Evolutionary conservation across 2,888 invertebrate genomes (phyloP).

Genomic region (Lasioglossum zephyrum): DNA sequence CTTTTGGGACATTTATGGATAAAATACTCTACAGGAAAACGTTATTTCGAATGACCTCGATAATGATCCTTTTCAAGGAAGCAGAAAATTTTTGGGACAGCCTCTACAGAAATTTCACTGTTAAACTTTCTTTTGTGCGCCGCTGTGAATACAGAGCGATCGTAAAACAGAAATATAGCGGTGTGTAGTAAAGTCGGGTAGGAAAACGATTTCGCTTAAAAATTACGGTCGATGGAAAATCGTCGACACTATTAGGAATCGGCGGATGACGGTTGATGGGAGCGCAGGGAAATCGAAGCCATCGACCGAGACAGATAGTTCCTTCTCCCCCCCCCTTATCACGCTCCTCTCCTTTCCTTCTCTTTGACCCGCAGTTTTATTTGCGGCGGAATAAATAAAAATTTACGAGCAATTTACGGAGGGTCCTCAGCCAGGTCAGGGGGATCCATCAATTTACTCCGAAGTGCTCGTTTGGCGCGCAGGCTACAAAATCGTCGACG

Average conservation of each 20-base stretch:
- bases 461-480: constrained; percentile 83
- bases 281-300: constrained; percentile 49
- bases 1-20: too few species aligned
- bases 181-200: constrained; percentile 13
- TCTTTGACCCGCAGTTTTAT: constrained; percentile 67
- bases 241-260: constrained; percentile 65
- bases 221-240: constrained; percentile 66
- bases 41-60: too few species aligned
- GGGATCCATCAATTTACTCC: constrained; percentile 81
- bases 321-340: constrained; percentile 2
- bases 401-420: constrained; percentile 81
- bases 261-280: constrained; percentile 49
- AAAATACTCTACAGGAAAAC: too few species aligned
- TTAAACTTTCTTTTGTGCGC: neutral
- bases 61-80: too few species aligned
- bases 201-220: constrained; percentile 32
- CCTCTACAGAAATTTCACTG: neutral
- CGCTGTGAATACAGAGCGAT: constrained; percentile 37
- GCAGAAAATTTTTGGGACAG: too few species aligned
- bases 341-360: constrained; percentile 11
- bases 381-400: constrained; percentile 78
- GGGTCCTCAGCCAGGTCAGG: constrained; percentile 74
- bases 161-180: constrained; percentile 44
- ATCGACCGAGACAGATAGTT: constrained; percentile 16
- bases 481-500: constrained; percentile 83